Base-by-base conservation (phyloP, 2,797 vertebrate genomes). In the Notamacropus eugenii region DNA sequence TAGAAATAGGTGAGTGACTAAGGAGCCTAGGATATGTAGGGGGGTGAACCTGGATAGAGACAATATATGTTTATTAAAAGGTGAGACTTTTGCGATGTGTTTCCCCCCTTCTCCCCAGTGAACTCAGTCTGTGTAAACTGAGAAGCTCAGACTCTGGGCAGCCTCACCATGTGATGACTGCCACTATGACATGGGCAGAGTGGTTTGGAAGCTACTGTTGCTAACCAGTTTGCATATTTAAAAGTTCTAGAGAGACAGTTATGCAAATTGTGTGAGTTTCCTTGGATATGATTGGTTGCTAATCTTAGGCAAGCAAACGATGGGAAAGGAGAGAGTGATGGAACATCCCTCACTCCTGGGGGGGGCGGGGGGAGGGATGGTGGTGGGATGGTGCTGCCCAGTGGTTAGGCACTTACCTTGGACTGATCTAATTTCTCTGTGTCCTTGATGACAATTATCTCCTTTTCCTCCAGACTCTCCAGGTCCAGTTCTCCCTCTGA, bases 381-480 rank as follows among this genome's bases (percentile, higher is more conserved):
- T 67, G 29, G 62, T 93, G 90, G 54, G 12, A 34, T 2, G 0
- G 40, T 16, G 34, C 34, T 1, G 31, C 22, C 96, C 82, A 92
- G 55, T 91, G 62, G n/a, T 31, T 93, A 97, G 92, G 1, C 59
- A n/a, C 52, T 46, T 97, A 98, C 98, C 97, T 98, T 97, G 94
- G 96, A 97, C 31, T 97, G 97, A 24, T 93, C 91, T 55, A 97
- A 93, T 19, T 96, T 96, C 87, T 98, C 95, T 6, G 97, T 97
- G 12, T 98, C 97, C 74, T 98, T 98, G 95, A 97, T 98, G n/a
- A 97, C 97, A 52, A 97, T 98, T 92, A 98, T 98, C 55, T 98
- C 97, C 96, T 95, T 97, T 87, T 98, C 98, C 95, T 98, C 94
- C 50, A 97, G 94, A 82, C 93, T 97, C 29, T 95, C 97, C 92